These are phyloP conservation scores for Gisinianus flammeolus DNA, from an alignment of 2,888 invertebrate species.

Conservation along the genomic window DNA sequence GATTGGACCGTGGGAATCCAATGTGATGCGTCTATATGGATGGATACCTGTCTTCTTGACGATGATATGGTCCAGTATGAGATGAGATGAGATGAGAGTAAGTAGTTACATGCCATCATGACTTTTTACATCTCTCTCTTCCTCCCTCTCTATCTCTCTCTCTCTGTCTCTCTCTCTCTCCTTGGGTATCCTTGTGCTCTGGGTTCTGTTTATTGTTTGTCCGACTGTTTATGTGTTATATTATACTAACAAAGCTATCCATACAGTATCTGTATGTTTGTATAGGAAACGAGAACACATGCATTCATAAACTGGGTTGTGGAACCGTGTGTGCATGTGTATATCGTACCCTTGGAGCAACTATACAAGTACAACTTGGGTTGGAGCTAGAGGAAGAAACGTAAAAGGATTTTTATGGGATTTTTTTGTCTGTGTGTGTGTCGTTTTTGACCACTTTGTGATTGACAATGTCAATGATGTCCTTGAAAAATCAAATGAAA, in stretches of 20 bases:
- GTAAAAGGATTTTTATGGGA: constrained; percentile 40
- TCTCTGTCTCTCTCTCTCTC: background rate
- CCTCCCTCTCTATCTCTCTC: background rate
- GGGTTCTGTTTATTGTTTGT: background rate
- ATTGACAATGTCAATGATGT: constrained; percentile 41
- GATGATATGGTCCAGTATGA: background rate
- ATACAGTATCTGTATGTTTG: background rate
- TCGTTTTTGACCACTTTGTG: constrained; percentile 34
- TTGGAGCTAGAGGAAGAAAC: constrained; percentile 13
- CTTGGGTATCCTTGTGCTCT: background rate
- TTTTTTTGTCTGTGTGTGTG: constrained; percentile 11
- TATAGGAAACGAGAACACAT: background rate
- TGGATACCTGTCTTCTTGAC: constrained; percentile 31
- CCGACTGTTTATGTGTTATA: background rate
- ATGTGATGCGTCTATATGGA: constrained; percentile 28
- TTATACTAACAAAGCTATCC: background rate
- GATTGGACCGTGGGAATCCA: constrained; percentile 51
- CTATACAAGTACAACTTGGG: background rate
- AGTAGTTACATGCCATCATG: background rate
- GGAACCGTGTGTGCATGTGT: background rate
- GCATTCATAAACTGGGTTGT: background rate
- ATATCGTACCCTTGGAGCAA: background rate
- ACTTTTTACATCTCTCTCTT: constrained; percentile 1
- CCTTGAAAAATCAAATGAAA: constrained; percentile 40
- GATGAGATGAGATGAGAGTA: background rate